phyloP scores from a whole-genome alignment of 2,113 vertebrate genomes.

The Gasterosteus aculeatus region DNA sequence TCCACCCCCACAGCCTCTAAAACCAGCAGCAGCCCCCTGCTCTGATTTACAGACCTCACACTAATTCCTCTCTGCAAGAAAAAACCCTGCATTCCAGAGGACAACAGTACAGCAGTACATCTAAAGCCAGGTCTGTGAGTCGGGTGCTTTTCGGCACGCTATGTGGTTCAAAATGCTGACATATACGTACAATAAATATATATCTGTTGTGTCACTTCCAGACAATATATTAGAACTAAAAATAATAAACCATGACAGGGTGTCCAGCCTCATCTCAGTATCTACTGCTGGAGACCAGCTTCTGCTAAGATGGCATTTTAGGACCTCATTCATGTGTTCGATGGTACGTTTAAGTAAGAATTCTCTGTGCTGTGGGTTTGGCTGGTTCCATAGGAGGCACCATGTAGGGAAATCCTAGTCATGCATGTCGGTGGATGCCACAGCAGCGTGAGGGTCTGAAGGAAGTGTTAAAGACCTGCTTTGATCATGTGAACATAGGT shows the following conservation, averaged over 20 bases:
- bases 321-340: conserved; percentile 15
- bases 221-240: neutral
- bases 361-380: conserved; percentile 53
- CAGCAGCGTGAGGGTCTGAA: conserved; percentile 6
- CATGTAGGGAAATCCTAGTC: conserved; percentile 37
- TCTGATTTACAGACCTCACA: conserved; percentile 39
- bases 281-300: neutral
- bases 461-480: conserved; percentile 6
- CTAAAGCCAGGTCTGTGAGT: neutral
- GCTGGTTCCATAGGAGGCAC: conserved; percentile 30
- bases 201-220: neutral
- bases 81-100: conserved; percentile 10
- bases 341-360: conserved; percentile 29
- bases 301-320: conserved; percentile 7
- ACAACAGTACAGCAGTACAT: neutral
- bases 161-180: neutral
- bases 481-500: conserved; percentile 9
- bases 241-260: neutral
- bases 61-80: conserved; percentile 28
- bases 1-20: conserved; percentile 50
- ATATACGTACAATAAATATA: neutral
- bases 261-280: neutral
- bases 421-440: conserved; percentile 32
- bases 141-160: neutral
- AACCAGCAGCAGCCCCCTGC: conserved; percentile 18